Percentiles rank a stretch among this genome's conserved stretches.
Evolutionary conservation across 2,888 invertebrate species (phyloP).

Genomic region (Drosophila setosimentum): DNA sequence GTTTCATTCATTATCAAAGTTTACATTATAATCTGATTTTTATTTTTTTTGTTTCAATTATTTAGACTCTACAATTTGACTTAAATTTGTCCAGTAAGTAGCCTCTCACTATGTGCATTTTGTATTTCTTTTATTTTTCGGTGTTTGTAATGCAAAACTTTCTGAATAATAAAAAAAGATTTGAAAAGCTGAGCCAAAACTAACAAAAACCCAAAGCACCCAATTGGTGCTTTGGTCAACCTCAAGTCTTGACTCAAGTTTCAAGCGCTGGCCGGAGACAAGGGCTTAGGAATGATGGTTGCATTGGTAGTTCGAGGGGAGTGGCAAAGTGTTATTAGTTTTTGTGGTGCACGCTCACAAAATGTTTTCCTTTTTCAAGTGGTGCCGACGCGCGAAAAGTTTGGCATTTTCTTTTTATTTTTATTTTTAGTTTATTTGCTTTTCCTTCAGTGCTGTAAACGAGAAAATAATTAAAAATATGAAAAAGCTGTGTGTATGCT

Average conservation of each 20-base stretch:
- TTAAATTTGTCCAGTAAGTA: constrained; percentile 16
- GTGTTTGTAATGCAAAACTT: constrained; percentile 48
- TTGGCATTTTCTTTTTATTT: constrained; percentile 35
- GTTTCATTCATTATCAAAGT: background rate
- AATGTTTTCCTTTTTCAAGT: constrained; percentile 67
- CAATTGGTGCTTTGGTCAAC: constrained; percentile 67
- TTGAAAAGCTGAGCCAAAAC: constrained; percentile 26
- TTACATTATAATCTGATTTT: background rate
- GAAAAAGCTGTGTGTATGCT: constrained; percentile 56
- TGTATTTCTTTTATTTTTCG: constrained; percentile 35
- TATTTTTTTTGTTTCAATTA: constrained; percentile 1
- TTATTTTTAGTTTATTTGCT: constrained; percentile 18
- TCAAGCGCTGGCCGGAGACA: constrained; percentile 32
- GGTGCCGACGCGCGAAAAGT: constrained; percentile 51
- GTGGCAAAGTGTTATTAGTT: constrained; percentile 74
- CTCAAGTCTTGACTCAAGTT: constrained; percentile 70
- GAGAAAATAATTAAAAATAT: constrained; percentile 74
- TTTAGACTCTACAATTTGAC: constrained; percentile 17
- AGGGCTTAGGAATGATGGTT: constrained; percentile 17
- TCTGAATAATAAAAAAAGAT: constrained; percentile 25
- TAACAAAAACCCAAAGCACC: constrained; percentile 47
- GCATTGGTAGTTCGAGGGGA: constrained; percentile 14
- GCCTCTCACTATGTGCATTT: constrained; percentile 50
- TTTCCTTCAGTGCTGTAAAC: constrained; percentile 32
- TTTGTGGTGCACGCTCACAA: constrained; percentile 74